Conservation (phyloP, 2,113 vertebrate species). For the Tretioscincus oriximinensis region DNA sequence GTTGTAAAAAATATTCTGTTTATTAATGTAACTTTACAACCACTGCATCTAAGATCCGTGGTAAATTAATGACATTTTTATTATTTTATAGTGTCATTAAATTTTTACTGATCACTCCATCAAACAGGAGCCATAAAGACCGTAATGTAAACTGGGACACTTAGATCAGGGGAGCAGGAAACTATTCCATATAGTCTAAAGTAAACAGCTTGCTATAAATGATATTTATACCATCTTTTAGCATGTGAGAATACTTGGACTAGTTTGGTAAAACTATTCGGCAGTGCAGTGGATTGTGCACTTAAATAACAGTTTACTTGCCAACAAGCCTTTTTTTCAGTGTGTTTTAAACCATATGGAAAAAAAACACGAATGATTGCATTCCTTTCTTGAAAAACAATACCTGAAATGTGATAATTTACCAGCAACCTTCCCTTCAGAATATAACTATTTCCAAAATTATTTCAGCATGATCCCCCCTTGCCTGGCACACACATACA, state of each 20-base stretch:
- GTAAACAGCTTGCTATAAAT: constrained; percentile 81
- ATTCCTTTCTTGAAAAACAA: constrained; percentile 76
- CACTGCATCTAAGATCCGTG: constrained; percentile 89
- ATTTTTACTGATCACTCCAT: constrained; percentile 99
- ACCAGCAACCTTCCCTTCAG: constrained; percentile 74
- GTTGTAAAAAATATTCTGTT: constrained; percentile 91
- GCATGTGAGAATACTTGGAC: constrained; percentile 81
- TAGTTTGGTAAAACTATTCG: constrained; percentile 84
- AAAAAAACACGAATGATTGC: constrained; percentile 70
- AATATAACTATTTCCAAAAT: constrained; percentile 77
- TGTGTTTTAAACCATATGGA: constrained; percentile 68
- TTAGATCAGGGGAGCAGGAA: constrained; percentile 78
- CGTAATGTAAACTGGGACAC: constrained; percentile 85
- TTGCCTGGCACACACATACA: constrained; percentile 40
- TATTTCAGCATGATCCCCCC: constrained; percentile 78
- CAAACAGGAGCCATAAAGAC: constrained; percentile 93
- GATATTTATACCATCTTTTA: constrained; percentile 85
- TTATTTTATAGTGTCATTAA: constrained; percentile 99
- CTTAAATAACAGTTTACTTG: constrained; percentile 83
- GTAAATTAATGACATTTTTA: constrained; percentile 99
- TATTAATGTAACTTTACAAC: constrained; percentile 96
- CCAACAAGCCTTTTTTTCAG: constrained; percentile 57
- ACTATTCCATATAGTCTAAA: constrained; percentile 75
- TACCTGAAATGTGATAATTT: constrained; percentile 72
- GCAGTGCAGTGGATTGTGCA: constrained; percentile 80